phyloP scores from a whole-genome alignment of 1,140 invertebrate genomes.

The Eriosoma lanigerum region DNA sequence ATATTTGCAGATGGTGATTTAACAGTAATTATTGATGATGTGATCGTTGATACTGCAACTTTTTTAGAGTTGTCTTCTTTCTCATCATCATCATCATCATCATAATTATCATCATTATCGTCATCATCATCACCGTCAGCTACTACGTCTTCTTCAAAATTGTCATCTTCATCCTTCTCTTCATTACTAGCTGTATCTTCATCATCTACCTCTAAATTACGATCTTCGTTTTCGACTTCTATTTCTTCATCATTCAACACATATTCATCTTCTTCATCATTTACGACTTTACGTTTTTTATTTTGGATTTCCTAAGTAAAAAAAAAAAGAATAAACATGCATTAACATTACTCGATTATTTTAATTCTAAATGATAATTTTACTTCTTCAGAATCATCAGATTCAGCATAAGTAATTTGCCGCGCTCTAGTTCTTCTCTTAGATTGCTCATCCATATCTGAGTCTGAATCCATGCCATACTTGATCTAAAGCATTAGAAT shows the following conservation, averaged over 20 bases:
- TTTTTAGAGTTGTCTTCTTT: neutral
- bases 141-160: constrained; percentile 6
- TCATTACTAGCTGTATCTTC: constrained; percentile 56
- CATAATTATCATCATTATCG: neutral
- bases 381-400: constrained; percentile 69
- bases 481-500: constrained; percentile 59
- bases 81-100: neutral
- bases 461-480: constrained; percentile 63
- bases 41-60: neutral
- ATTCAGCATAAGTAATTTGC: constrained; percentile 72
- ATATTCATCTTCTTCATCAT: constrained; percentile 59
- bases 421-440: constrained; percentile 67
- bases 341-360: neutral
- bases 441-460: constrained; percentile 61
- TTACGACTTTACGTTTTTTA: constrained; percentile 34
- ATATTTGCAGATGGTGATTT: neutral
- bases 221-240: constrained; percentile 53
- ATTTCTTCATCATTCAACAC: constrained; percentile 51
- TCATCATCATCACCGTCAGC: neutral
- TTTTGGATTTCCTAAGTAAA: constrained; percentile 1
- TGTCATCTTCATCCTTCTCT: constrained; percentile 52
- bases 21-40: neutral
- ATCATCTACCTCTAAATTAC: constrained; percentile 55
- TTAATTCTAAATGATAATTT: constrained; percentile 55
- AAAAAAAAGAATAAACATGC: too few relatives aligned